Evolutionary conservation across 2,113 vertebrate genomes (phyloP), one percentile per base, ranked within the genome.

Genomic region (Nannospalax galili): DNA sequence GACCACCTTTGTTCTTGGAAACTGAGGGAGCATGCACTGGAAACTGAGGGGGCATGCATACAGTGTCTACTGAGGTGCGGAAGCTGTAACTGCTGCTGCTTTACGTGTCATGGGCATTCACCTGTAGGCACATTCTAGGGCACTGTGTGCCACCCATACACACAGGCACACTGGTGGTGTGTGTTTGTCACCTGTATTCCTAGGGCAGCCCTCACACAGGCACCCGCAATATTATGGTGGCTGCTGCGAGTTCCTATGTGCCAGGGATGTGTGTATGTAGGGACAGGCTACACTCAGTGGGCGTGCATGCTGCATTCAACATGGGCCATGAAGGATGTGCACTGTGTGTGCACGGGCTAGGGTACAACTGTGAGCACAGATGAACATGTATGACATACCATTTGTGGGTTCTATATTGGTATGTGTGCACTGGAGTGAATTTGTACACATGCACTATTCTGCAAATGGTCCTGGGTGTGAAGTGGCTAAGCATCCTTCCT

Each of bases 181-280:
- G 35, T 32, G 88, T 26, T 62, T 64, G 42, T 35, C 12, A 26
- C 32, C 75, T 72, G 56, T 74, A 35, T 52, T 32, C 12, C 6
- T 32, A 40, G 75, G 70, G 37, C 56, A 64, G 62, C 62, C 79
- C n/a, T 74, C 72, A 52, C 16, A 24, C 0, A 12, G 20, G 19
- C 75, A 64, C 35, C n/a, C 2, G 20, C 6, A 56, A 72, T 60
- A 37, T 37, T 32, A 37, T 37, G 1, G 45, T 52, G n/a, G 84
- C 87, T 60, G 56, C 69, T 72, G 52, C 73, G 22, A 79, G 84
- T 60, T 5, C 22, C 40, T 0, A 0, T 1, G 79, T 85, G 95
- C 84, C 48, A 96, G 85, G 32, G 91, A 94, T 86, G 80, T 94
- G 35, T n/a, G 48, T 60, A 37, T n/a, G n/a, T 60, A 32, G 12